Base-by-base conservation (phyloP, 1,140 invertebrate species). In the Heliconius congener region DNA sequence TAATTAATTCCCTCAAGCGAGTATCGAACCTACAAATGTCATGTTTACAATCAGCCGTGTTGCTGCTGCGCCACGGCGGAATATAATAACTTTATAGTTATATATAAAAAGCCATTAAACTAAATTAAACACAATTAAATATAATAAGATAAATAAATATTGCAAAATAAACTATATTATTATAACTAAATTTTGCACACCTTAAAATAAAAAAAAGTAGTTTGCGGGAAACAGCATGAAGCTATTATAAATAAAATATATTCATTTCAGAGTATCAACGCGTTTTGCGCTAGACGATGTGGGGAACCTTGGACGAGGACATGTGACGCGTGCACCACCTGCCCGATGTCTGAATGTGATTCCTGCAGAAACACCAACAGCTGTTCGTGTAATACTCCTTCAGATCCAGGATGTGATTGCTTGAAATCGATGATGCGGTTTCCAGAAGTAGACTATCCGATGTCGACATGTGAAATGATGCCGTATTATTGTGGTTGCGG, bases 381-480 rank as follows among this genome's bases (percentile, higher is more conserved):
- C 55, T 66, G n/a, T 66, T 50, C 76, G 9, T 78, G 76, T 55
- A 46, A 37, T 42, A 23, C 34, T 30, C 55, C 55, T 9, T 76
- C 34, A 23, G 78, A 80, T 34, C 30, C 77, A 11, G 71, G 71
- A 5, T 85, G 83, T 66, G 57, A 82, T 46, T 85, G 82, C 72
- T 60, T 83, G 19, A 74, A 60, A 16, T 52, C 37, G 70, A 71
- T 81, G 39, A 73, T 73, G 75, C 86, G 86, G 57, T 91, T 87
- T 74, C 87, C 89, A 0, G 87, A 90, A 70, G 88, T 88, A 0
- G 83, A 85, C 8, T 91, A 88, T 72, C 87, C 88, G 4, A 27
- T 83, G 19, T 77, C 82, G 1, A 75, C 83, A 0, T 74, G 79
- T 5, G 88, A 87, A 23, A 81, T 84, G 19, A 86, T 81, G 19